A percentile compares a stretch with the other conserved stretches of the same genome.
phyloP scores from a whole-genome alignment of 2,797 vertebrate species.

The Danio jaintianensis region DNA sequence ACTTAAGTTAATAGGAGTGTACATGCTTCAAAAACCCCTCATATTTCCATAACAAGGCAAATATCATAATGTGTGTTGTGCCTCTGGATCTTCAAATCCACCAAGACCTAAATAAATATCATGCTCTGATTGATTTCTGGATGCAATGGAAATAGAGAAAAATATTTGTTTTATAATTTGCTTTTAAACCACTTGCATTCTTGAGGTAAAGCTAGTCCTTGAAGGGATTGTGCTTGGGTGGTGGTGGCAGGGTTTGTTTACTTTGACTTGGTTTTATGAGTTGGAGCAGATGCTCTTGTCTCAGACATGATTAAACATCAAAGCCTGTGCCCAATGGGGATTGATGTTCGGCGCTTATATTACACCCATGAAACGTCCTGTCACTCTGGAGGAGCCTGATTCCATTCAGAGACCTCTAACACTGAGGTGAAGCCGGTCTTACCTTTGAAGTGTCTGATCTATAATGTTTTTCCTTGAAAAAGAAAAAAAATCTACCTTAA shows the following conservation, averaged over 20 bases:
- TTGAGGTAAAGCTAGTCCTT: conserved; percentile 4
- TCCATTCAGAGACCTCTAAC: conserved; percentile 40
- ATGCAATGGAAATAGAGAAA: conserved; percentile 26
- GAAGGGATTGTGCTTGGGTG: conserved; percentile 19
- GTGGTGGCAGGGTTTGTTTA: conserved; percentile 64
- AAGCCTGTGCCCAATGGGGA: conserved; percentile 62
- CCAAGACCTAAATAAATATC: conserved; percentile 46
- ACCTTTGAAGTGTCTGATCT: conserved; percentile 35
- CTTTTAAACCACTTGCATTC: conserved; percentile 4
- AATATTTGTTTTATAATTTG: conserved; percentile 8
- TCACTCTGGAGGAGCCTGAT: conserved; percentile 40
- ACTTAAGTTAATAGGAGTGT: not conserved
- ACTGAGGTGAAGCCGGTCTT: conserved; percentile 26
- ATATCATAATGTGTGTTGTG: conserved; percentile 12
- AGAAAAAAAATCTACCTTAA: not conserved
- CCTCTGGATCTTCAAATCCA: conserved; percentile 5
- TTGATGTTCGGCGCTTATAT: conserved; percentile 69
- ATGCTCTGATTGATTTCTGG: conserved; percentile 33
- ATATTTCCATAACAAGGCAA: not conserved
- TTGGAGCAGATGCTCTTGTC: conserved; percentile 71
- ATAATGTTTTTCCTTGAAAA: conserved; percentile 1
- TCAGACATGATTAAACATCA: conserved; percentile 73
- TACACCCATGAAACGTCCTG: conserved; percentile 61
- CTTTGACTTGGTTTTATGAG: conserved; percentile 64
- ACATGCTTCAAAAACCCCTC: not conserved